phyloP scores from a whole-genome alignment of 2,888 invertebrate species.

The Perizoma affinitatum region DNA sequence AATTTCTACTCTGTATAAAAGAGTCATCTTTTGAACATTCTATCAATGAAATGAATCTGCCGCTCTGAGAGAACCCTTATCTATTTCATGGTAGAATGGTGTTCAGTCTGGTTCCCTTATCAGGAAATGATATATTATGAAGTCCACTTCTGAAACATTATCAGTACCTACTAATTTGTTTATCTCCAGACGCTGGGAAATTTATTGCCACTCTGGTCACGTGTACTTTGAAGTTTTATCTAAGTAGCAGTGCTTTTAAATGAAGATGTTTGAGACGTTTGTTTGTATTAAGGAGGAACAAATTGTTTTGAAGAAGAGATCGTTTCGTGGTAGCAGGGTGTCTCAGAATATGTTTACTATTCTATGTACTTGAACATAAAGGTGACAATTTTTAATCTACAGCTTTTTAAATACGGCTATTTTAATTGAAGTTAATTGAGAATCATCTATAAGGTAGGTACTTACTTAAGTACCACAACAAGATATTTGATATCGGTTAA shows the following conservation, averaged over 20 bases:
- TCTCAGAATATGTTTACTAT: no score
- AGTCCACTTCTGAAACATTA: conserved; percentile 42
- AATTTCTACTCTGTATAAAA: no score
- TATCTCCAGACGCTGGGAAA: conserved; percentile 52
- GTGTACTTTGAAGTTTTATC: conserved; percentile 39
- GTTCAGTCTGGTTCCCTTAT: conserved; percentile 30
- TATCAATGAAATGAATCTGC: neutral
- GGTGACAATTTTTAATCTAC: no score
- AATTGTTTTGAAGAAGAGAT: no score
- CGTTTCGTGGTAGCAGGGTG: no score
- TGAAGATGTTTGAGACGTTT: conserved; percentile 12
- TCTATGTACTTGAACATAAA: no score
- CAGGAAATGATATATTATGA: conserved; percentile 43
- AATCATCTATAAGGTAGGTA: no score
- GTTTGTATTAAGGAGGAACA: neutral
- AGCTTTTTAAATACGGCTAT: no score
- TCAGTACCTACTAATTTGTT: conserved; percentile 64
- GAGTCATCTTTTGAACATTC: neutral
- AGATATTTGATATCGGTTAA: no score
- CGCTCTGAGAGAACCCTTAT: neutral
- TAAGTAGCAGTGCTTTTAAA: conserved; percentile 16
- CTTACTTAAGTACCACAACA: no score
- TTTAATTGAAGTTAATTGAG: no score
- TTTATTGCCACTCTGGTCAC: conserved; percentile 57
- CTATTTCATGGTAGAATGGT: conserved; percentile 10